These are phyloP conservation scores for Augochlora pura DNA, from an alignment of 1,140 invertebrate genomes.

Conservation along the genomic window DNA sequence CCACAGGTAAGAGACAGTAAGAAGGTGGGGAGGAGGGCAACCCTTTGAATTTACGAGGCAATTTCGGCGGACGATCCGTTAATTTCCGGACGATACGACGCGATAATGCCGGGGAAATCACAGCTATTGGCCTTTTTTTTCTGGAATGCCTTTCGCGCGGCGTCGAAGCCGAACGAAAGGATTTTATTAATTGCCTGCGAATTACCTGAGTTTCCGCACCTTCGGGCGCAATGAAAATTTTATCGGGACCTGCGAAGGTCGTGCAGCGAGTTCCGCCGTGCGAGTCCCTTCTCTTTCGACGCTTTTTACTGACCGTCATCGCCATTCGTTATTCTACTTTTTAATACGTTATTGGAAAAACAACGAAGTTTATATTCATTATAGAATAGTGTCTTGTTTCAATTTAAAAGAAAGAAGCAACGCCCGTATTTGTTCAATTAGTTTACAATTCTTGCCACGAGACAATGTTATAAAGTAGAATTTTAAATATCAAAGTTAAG, in stretches of 20 bases:
- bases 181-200: conserved; percentile 35
- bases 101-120: conserved; percentile 64
- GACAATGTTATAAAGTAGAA: no score
- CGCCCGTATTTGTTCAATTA: no score
- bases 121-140: conserved; percentile 58
- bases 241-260: neutral
- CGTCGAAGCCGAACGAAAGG: neutral
- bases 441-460: no score
- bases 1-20: conserved; percentile 23
- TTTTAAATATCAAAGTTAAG: no score
- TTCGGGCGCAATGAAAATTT: neutral
- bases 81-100: conserved; percentile 64
- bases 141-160: conserved; percentile 1
- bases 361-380: no score
- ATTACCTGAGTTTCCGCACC: neutral
- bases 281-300: no score
- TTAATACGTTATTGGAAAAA: no score
- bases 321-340: no score
- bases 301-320: no score
- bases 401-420: no score
- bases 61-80: conserved; percentile 68
- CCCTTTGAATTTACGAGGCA: conserved; percentile 66
- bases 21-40: neutral
- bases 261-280: neutral
- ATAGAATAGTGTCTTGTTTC: no score